A percentile compares a stretch with the other conserved stretches of the same genome.
phyloP scores from a whole-genome alignment of 2,113 vertebrate species.

The Anolis sagrei region DNA sequence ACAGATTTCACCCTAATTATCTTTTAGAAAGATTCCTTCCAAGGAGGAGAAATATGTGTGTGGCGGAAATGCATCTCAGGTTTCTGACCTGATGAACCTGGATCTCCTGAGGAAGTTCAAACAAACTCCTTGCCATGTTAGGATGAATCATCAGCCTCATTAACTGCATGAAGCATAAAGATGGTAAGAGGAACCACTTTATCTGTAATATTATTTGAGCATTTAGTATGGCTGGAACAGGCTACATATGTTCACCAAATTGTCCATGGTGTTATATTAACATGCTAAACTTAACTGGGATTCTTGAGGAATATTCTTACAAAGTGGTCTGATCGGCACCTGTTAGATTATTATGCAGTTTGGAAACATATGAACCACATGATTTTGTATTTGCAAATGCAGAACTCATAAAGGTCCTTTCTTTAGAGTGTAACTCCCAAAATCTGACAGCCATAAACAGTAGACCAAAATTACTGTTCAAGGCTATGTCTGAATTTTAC shows the following conservation, averaged over 20 bases:
- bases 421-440: too few relatives aligned
- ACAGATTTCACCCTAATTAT: not conserved
- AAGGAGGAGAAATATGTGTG: not conserved
- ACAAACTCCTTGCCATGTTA: not conserved
- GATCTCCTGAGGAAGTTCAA: constrained; percentile 3
- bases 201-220: not conserved
- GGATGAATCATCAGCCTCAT: not conserved
- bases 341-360: not conserved
- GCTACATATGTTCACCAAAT: not conserved
- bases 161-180: not conserved
- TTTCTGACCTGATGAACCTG: not conserved
- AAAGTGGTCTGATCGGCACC: not conserved
- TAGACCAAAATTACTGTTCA: too few relatives aligned
- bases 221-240: not conserved
- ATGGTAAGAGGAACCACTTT: not conserved
- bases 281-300: not conserved
- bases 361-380: not conserved
- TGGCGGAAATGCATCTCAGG: not conserved
- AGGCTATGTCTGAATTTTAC: too few relatives aligned
- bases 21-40: not conserved
- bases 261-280: not conserved
- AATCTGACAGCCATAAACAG: too few relatives aligned
- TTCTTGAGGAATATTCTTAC: not conserved
- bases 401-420: too few relatives aligned
- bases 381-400: not conserved